Conservation (phyloP, 2,888 invertebrate species). For the Drosophila picticornis region DNA sequence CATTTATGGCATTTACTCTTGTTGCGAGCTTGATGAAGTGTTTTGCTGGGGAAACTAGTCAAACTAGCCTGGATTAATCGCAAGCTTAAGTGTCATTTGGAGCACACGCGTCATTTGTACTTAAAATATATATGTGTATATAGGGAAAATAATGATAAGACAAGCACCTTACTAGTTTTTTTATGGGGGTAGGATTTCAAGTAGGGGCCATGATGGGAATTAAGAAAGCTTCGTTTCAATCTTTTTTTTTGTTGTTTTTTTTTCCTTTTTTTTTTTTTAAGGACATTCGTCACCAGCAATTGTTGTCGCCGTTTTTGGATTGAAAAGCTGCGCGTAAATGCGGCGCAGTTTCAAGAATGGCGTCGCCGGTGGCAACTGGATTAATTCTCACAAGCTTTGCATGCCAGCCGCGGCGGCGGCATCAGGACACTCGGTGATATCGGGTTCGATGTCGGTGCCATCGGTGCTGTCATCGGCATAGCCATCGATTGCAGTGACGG, state of each 20-base stretch:
- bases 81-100: constrained; percentile 19
- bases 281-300: constrained; percentile 14
- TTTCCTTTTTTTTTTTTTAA: constrained; percentile 14
- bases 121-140: constrained; percentile 6
- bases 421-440: neutral
- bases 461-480: constrained; percentile 1
- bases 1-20: neutral
- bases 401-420: constrained; percentile 7
- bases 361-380: constrained; percentile 65
- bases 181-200: neutral
- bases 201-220: constrained; percentile 3
- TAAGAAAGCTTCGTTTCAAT: constrained; percentile 14
- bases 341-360: constrained; percentile 71
- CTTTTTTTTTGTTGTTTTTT: neutral
- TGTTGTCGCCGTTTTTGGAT: constrained; percentile 28
- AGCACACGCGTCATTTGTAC: constrained; percentile 29
- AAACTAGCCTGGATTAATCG: neutral
- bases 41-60: neutral
- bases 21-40: neutral
- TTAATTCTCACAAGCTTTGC: constrained; percentile 83
- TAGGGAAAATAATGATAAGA: constrained; percentile 18
- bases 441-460: neutral
- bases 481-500: constrained; percentile 14
- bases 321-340: constrained; percentile 76
- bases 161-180: constrained; percentile 37